These are phyloP conservation scores for Panonychus citri DNA, from an alignment of 1,140 invertebrate genomes.

Conservation along the genomic window DNA sequence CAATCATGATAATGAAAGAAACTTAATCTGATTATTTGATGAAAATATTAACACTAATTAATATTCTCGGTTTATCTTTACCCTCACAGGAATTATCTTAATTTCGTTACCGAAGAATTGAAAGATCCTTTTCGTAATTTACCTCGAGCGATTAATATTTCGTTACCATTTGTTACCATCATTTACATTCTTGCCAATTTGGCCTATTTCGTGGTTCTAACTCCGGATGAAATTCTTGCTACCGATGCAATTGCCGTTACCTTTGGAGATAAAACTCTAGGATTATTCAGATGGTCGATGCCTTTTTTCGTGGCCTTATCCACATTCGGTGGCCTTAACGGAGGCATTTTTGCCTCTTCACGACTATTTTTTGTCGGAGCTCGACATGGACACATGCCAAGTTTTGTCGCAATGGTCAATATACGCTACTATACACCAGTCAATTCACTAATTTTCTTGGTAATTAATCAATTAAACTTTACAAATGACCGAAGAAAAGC, in stretches of 20 bases:
- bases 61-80: conserved; percentile 3
- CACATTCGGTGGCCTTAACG: conserved; percentile 58
- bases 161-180: conserved; percentile 61
- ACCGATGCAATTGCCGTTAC: conserved; percentile 82
- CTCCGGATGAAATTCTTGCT: conserved; percentile 48
- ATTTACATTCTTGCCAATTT: conserved; percentile 82
- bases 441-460: conserved; percentile 70
- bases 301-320: conserved; percentile 61
- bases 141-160: conserved; percentile 78
- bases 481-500: too few species aligned
- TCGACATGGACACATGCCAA: conserved; percentile 63
- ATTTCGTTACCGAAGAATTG: conserved; percentile 91
- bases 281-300: conserved; percentile 48
- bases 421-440: conserved; percentile 61
- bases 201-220: conserved; percentile 73
- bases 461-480: too few species aligned
- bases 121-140: conserved; percentile 71
- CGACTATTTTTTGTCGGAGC: conserved; percentile 72
- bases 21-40: too few species aligned
- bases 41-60: too few species aligned
- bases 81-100: conserved; percentile 57
- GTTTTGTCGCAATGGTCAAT: conserved; percentile 64
- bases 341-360: conserved; percentile 62
- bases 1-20: too few species aligned
- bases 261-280: conserved; percentile 48